Evolutionary conservation across 37 sponge, comb jelly and placozoan genomes (phyloP), one percentile per base, ranked within the genome.

Genomic region (Chondrilla cf. caribensis): DNA sequence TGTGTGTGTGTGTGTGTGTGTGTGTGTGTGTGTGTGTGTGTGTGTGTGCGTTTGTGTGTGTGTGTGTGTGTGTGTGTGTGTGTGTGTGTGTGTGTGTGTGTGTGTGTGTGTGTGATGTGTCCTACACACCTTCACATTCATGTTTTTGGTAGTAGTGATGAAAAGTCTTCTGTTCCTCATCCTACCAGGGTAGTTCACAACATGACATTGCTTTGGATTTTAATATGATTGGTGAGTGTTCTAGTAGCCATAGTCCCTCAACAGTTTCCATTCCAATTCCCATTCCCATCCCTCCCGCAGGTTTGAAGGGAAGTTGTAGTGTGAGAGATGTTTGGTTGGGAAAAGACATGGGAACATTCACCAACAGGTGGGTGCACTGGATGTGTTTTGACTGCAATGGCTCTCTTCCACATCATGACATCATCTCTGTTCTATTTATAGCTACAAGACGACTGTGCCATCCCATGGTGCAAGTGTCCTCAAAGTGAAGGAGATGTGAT

Each of bases 281-380:
- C 22, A 21, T 32, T 37, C 19, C 7, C 40, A 32, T 38, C 11
- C 40, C 22, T 37, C 38, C 40, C 22, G n/a, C 76, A 73, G 76
- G 76, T 73, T 37, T 73, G n/a, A 73, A 39, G 21, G 65, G 64
- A 3, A 47, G 65, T 7, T 86, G 40, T 8, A 38, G 32, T 31
- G 51, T 90, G 77, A 83, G 84, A 38, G 91, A 90, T 60, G 67
- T 90, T 31, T 90, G 91, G 91, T 58, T 79, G 2, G 84, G 80
- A 36, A 71, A 83, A 39, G 84, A 84, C 70, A 40, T 86, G 25
- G 84, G 84, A 11, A 70, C 40, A 3, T 75, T 80, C 78, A 71
- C 70, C 2, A 41, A 25, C 28, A 60, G 57, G 91, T 86, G 65
- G 14, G 79, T 55, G n/a, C n/a, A n/a, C n/a, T n/a, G n/a, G n/a